Conservation (phyloP, 2,797 vertebrate genomes). For the Pangasius mekongensis region DNA sequence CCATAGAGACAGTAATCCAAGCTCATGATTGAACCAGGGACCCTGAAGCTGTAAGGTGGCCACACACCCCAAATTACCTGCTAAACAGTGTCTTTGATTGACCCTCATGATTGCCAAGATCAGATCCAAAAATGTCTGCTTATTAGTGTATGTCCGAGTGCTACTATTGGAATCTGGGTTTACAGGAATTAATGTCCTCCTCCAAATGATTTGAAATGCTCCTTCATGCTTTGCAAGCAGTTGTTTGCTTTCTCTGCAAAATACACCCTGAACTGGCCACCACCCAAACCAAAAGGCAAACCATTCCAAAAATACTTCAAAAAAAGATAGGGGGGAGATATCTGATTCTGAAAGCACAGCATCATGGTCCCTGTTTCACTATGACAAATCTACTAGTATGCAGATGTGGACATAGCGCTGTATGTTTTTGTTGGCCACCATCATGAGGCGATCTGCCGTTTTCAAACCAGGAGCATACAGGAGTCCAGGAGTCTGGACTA, state of each 20-base stretch:
- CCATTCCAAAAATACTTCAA: conserved; percentile 27
- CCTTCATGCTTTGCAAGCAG: conserved; percentile 5
- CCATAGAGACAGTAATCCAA: neutral
- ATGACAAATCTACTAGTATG: neutral
- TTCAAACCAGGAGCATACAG: conserved; percentile 29
- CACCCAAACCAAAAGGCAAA: conserved; percentile 23
- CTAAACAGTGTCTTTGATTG: neutral
- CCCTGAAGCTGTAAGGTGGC: neutral
- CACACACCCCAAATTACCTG: neutral
- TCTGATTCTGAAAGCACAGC: conserved; percentile 1
- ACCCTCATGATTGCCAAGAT: neutral
- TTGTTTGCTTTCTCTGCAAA: conserved; percentile 15
- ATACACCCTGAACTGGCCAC: conserved; percentile 4
- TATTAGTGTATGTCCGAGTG: neutral
- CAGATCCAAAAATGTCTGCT: neutral
- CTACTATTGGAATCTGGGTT: neutral
- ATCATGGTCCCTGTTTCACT: neutral
- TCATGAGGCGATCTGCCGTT: conserved; percentile 15
- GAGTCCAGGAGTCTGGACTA: neutral
- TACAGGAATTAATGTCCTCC: neutral
- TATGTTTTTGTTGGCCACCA: conserved; percentile 28
- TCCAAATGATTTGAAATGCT: neutral
- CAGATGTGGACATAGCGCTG: neutral
- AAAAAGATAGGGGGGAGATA: conserved; percentile 13
- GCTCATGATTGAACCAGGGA: neutral